These are phyloP conservation scores for Ficedula albicollis DNA, from an alignment of 2,797 vertebrate genomes.

Conservation along the genomic window DNA sequence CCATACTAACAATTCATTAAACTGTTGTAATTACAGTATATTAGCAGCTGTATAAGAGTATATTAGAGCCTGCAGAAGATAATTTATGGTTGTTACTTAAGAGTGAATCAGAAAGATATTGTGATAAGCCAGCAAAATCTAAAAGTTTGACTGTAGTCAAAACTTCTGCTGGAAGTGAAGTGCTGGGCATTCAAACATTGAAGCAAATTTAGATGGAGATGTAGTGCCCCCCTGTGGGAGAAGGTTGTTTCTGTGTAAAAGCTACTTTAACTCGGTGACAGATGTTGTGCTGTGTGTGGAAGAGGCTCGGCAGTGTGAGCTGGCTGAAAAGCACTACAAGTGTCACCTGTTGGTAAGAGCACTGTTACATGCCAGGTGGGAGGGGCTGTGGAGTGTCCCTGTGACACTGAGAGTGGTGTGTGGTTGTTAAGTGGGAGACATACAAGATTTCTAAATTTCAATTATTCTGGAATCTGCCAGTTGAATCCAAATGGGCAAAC, in stretches of 20 bases:
- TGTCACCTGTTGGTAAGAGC: conserved; percentile 82
- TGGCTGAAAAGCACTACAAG: conserved; percentile 74
- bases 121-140: background rate
- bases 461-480: background rate
- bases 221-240: background rate
- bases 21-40: background rate
- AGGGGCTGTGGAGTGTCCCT: background rate
- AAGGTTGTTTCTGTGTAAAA: background rate
- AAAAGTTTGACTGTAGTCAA: background rate
- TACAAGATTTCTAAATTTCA: background rate
- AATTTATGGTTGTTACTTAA: background rate
- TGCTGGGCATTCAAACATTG: background rate
- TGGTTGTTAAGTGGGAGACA: background rate
- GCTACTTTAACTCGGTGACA: conserved; percentile 59
- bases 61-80: background rate
- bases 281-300: conserved; percentile 78
- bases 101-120: background rate
- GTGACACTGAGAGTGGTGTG: background rate
- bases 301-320: conserved; percentile 46
- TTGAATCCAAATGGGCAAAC: background rate
- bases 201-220: background rate
- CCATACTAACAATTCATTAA: background rate
- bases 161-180: background rate
- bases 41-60: background rate
- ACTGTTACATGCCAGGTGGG: fast-evolving